Percentiles rank a stretch among this genome's conserved stretches.
Evolutionary conservation across 92 coral and sea anemone genomes (phyloP).

Genomic region (Porites lobata): DNA sequence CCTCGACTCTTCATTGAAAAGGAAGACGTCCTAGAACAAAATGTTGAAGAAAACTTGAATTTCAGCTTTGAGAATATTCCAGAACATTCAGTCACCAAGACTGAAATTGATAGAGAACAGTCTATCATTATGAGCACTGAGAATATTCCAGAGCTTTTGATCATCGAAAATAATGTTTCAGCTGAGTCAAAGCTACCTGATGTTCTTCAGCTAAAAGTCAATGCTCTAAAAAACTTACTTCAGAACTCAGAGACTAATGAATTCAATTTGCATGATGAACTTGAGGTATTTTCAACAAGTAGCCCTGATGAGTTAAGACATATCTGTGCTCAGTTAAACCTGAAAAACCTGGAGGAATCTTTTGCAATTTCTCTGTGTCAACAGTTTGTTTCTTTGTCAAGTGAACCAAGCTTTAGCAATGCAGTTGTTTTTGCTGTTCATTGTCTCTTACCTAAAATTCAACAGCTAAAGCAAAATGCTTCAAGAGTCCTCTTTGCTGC

Average conservation of each 20-base stretch:
- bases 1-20: conserved; percentile 45
- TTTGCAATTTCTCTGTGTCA: conserved; percentile 64
- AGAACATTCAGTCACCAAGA: background rate
- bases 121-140: background rate
- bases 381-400: conserved; percentile 68
- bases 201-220: conserved; percentile 19
- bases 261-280: background rate
- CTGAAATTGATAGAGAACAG: background rate
- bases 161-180: background rate
- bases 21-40: background rate
- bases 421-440: conserved; percentile 77
- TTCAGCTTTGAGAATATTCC: background rate
- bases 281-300: conserved; percentile 40
- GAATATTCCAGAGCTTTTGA: conserved; percentile 7
- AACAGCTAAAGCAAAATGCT: conserved; percentile 66
- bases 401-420: conserved; percentile 87
- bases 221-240: conserved; percentile 39
- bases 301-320: conserved; percentile 70
- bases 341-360: conserved; percentile 69
- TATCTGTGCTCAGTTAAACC: conserved; percentile 65
- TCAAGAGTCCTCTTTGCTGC: conserved; percentile 75
- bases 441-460: conserved; percentile 72
- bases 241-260: conserved; percentile 25
- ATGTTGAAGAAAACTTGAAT: background rate
- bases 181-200: background rate